Percentiles rank a stretch among this genome's conserved stretches.
Evolutionary conservation across 2,888 invertebrate species (phyloP).

Genomic region (Tipula unca): DNA sequence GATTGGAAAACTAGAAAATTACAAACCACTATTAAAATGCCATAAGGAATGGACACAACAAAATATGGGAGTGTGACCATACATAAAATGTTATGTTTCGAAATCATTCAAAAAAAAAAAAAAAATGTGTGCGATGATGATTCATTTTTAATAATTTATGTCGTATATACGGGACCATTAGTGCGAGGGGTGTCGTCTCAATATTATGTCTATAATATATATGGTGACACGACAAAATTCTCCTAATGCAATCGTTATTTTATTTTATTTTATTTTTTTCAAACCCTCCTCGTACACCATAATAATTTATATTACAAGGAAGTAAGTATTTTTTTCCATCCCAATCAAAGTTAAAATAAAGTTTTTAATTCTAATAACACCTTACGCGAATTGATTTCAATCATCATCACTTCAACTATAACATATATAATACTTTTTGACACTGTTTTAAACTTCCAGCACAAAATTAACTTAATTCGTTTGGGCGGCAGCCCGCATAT

Average conservation of each 20-base stretch:
- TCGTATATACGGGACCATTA: background rate
- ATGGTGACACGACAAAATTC: background rate
- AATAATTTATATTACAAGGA: background rate
- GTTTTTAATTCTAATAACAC: background rate
- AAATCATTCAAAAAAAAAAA: background rate
- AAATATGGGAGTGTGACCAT: slow-evolving; percentile 14
- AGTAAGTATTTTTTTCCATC: background rate
- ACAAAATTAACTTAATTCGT: background rate
- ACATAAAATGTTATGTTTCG: slow-evolving; percentile 14
- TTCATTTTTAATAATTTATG: background rate
- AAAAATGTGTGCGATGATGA: background rate
- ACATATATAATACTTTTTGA: background rate
- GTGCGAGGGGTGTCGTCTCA: background rate
- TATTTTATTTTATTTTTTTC: too few species aligned
- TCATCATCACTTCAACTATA: background rate
- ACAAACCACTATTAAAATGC: background rate
- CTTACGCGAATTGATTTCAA: background rate
- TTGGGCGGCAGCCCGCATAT: background rate
- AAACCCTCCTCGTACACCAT: background rate
- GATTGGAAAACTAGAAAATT: background rate
- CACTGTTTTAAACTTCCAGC: background rate
- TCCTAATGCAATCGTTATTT: background rate
- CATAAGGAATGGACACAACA: background rate
- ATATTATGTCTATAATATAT: background rate
- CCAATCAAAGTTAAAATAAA: background rate